These are phyloP conservation scores for Dolichopus griseipennis DNA, from an alignment of 2,888 invertebrate species.

Conservation along the genomic window DNA sequence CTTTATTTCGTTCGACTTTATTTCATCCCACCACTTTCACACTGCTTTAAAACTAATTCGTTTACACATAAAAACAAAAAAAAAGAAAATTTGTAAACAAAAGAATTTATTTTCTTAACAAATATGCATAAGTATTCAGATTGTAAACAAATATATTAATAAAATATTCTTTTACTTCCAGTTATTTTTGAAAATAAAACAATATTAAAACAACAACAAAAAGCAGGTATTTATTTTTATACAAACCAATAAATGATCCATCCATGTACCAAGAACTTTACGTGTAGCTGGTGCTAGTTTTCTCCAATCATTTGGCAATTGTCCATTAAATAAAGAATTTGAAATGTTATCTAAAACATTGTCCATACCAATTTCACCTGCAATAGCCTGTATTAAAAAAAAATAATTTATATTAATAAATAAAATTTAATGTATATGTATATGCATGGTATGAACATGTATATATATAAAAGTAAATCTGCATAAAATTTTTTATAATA, in stretches of 20 bases:
- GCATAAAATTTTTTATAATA: no score
- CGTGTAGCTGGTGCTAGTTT: constrained; percentile 74
- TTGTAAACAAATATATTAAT: neutral
- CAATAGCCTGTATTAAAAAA: constrained; percentile 57
- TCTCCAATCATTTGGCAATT: constrained; percentile 72
- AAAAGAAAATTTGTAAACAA: no score
- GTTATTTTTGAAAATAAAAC: neutral
- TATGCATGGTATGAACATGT: no score
- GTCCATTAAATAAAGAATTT: constrained; percentile 74
- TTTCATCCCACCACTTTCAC: no score
- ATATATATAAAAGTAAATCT: no score
- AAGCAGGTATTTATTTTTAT: neutral
- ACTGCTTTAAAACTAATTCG: no score
- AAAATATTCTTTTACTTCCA: neutral
- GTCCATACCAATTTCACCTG: constrained; percentile 91
- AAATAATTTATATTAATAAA: constrained; percentile 5
- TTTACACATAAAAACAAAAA: no score
- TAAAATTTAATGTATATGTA: no score
- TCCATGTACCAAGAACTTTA: constrained; percentile 80
- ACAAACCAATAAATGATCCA: constrained; percentile 63
- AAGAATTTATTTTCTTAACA: no score
- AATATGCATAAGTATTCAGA: no score
- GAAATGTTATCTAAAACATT: constrained; percentile 72
- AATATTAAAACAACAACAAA: no score
- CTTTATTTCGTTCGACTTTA: no score